Percentiles rank a stretch among this genome's conserved stretches.
Evolutionary conservation across 2,113 vertebrate species (phyloP).

Genomic region (Vombatus ursinus): DNA sequence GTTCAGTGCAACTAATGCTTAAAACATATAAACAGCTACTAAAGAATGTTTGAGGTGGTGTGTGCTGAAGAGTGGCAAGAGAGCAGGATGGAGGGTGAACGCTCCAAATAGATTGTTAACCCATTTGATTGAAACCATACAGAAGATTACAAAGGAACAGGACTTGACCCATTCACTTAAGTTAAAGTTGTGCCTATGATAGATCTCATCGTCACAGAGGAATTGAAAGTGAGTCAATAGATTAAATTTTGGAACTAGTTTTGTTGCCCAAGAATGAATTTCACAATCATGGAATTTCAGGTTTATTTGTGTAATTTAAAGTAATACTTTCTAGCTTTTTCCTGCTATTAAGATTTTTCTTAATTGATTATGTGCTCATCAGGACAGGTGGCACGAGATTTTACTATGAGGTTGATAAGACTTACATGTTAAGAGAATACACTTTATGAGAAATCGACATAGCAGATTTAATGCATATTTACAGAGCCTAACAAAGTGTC

Average conservation of each 20-base stretch:
- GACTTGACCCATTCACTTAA: conserved; percentile 88
- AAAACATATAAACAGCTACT: conserved; percentile 93
- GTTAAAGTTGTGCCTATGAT: conserved; percentile 90
- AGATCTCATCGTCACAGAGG: conserved; percentile 95
- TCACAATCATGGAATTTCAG: conserved; percentile 97
- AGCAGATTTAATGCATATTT: conserved; percentile 91
- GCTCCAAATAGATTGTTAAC: conserved; percentile 93
- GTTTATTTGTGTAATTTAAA: conserved; percentile 95
- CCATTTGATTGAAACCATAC: conserved; percentile 98
- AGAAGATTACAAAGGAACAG: conserved; percentile 94
- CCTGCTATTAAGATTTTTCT: conserved; percentile 93
- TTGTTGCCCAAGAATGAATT: conserved; percentile 97
- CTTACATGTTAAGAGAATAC: conserved; percentile 94
- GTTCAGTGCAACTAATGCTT: conserved; percentile 92
- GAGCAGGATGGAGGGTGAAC: conserved; percentile 94
- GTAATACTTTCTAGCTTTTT: conserved; percentile 99
- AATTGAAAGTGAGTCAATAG: conserved; percentile 94
- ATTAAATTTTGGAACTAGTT: conserved; percentile 98
- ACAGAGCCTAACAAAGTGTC: conserved; percentile 96
- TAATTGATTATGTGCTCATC: conserved; percentile 96
- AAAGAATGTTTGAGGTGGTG: conserved; percentile 94
- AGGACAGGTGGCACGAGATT: conserved; percentile 95
- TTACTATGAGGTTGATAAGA: conserved; percentile 93
- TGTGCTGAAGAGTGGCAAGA: conserved; percentile 98
- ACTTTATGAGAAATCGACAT: conserved; percentile 95